Evolutionary conservation across 2,797 vertebrate genomes (phyloP), one percentile per base, ranked within the genome.

Genomic region (Ptychadena robeensis): DNA sequence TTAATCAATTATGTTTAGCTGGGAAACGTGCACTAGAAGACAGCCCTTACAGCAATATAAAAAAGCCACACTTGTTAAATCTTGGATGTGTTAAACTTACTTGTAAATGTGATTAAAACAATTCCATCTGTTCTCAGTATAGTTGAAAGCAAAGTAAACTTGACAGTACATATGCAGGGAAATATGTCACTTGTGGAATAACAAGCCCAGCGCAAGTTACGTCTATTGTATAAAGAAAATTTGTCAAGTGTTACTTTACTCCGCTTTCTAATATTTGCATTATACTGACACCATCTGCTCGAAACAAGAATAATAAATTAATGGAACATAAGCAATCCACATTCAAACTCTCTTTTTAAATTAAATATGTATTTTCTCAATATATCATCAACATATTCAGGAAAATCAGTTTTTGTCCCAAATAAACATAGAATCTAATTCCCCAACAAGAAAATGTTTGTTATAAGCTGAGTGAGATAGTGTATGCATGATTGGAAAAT

Each of bases 241-340:
- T 22, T 32, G 25, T 63, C 0, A 61, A 40, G 34, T 27, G 35
- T 25, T 31, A 22, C 59, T 61, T 72, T 65, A n/a, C 48, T 35
- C 67, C 15, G 0, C 66, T 6, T 9, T 10, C 30, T 34, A n/a
- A 57, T 35, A 25, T 35, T n/a, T 73, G 31, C 12, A 27, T 37
- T 71, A 73, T 59, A 80, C 69, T 18, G 79, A 81, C 59, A 48
- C 69, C 70, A 73, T 53, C 38, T 53, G 70, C 65, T 67, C n/a
- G 37, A 12, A 68, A n/a, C 9, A 68, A 22, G 18, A 37, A 68
- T 15, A 35, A 15, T 68, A 25, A 31, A 31, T 22, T 68, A 68
- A 9, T 68, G 9, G 18, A 32, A 65, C 27, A 18, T 53, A 53
- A 53, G 44, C 15, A 5, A 22, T 53, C 18, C 18, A 53, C 44